A percentile compares a stretch with the other conserved stretches of the same genome.
Evolutionary conservation across 2,888 invertebrate species (phyloP).

Genomic region (Meteorus cinctellus): DNA sequence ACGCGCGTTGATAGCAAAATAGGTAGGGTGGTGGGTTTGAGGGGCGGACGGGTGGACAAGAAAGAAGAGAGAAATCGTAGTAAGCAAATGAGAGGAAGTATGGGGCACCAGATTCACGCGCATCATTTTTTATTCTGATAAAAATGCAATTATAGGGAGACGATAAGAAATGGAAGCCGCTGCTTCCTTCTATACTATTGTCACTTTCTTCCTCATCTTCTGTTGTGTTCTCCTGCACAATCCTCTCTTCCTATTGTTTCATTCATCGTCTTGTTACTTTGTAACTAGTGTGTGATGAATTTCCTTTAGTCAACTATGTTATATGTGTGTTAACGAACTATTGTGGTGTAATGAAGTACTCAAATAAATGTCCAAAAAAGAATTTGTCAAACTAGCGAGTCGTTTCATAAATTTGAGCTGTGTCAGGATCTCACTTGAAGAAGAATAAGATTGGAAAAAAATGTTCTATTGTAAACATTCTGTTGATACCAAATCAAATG

Average conservation of each 20-base stretch:
- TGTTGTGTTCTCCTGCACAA: conserved; percentile 22
- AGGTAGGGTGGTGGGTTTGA: neutral
- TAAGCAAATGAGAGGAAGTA: neutral
- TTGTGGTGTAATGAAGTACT: no score
- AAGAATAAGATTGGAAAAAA: no score
- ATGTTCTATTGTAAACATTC: neutral
- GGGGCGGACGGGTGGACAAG: no score
- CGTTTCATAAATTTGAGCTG: no score
- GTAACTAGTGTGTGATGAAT: conserved; percentile 24
- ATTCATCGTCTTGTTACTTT: neutral
- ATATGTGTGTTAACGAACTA: conserved; percentile 25
- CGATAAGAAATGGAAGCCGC: conserved; percentile 61
- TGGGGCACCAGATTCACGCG: conserved; percentile 53
- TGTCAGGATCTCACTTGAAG: no score
- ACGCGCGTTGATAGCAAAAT: conserved; percentile 24
- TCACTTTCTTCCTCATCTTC: conserved; percentile 24
- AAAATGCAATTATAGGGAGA: conserved; percentile 66
- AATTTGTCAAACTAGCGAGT: no score
- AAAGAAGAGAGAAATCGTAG: neutral
- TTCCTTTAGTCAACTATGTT: conserved; percentile 42
- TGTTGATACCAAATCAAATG: conserved; percentile 61
- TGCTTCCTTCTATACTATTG: neutral
- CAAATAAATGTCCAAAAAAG: no score
- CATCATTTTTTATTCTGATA: conserved; percentile 68
- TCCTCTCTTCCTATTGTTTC: conserved; percentile 23